phyloP scores from a whole-genome alignment of 1,140 invertebrate species.

The Bombus fervidus region DNA sequence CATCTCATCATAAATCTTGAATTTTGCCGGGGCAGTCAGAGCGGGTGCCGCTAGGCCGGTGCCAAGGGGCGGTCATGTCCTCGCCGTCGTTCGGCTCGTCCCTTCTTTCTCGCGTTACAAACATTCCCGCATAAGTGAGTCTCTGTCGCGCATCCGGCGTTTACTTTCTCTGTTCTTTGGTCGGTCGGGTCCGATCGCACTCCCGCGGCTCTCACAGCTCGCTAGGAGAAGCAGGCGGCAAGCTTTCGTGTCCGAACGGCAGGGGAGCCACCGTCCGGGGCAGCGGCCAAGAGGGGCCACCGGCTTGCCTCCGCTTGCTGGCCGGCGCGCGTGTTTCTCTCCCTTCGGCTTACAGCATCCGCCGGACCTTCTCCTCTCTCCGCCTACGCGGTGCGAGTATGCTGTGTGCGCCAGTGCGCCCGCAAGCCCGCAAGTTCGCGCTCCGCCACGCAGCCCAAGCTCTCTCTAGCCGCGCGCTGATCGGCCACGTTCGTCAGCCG shows the following conservation, averaged over 20 bases:
- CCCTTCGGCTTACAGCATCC: conserved; percentile 81
- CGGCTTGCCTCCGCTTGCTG: conserved; percentile 68
- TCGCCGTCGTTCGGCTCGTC: conserved; percentile 45
- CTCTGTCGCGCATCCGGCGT: conserved; percentile 48
- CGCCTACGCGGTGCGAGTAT: conserved; percentile 78
- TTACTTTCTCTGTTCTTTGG: neutral
- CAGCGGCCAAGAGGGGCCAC: conserved; percentile 71
- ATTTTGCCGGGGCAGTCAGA: conserved; percentile 51
- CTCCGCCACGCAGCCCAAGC: conserved; percentile 77
- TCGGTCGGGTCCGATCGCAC: conserved; percentile 13
- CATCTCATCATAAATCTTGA: conserved; percentile 57
- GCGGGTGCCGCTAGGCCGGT: conserved; percentile 8
- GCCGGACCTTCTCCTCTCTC: conserved; percentile 74
- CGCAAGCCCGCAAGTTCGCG: conserved; percentile 83
- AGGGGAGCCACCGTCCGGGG: conserved; percentile 81
- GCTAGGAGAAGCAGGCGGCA: conserved; percentile 49
- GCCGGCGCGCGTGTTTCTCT: conserved; percentile 66
- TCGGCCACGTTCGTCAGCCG: conserved; percentile 69
- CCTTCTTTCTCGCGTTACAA: conserved; percentile 49
- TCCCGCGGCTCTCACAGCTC: conserved; percentile 9
- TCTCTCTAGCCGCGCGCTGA: conserved; percentile 70
- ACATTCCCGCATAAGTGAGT: conserved; percentile 47
- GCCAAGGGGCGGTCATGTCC: conserved; percentile 55
- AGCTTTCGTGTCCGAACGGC: conserved; percentile 70
- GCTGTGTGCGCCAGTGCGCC: conserved; percentile 81